Evolutionary conservation across 2,797 vertebrate species (phyloP).

Genomic region (Craterocephalus amniculus): DNA sequence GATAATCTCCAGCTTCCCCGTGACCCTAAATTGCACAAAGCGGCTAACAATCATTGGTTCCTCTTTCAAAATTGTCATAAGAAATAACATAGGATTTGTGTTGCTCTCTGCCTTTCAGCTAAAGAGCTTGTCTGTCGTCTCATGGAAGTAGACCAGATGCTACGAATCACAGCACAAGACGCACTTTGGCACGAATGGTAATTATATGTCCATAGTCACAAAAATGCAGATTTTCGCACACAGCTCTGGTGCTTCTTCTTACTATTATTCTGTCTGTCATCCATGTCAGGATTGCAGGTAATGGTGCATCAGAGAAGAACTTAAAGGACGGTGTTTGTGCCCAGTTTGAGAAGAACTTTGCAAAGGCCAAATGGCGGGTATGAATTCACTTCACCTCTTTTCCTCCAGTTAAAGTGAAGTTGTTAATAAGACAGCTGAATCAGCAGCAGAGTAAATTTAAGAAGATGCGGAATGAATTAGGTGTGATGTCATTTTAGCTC

Average conservation of each 20-base stretch:
- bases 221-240: conserved; percentile 4
- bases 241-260: conserved; percentile 1
- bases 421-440: conserved; percentile 31
- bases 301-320: conserved; percentile 89
- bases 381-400: conserved; percentile 43
- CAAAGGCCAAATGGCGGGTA: conserved; percentile 92
- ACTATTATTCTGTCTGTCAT: conserved; percentile 28
- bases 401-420: conserved; percentile 15
- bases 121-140: conserved; percentile 88
- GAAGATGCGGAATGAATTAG: conserved; percentile 6
- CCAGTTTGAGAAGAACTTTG: conserved; percentile 92
- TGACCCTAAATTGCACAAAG: no score
- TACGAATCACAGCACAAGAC: conserved; percentile 88
- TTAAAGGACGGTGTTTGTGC: conserved; percentile 89
- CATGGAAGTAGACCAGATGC: conserved; percentile 90
- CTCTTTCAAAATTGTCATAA: background rate
- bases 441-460: conserved; percentile 34
- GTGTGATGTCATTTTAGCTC: conserved; percentile 34
- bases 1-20: no score
- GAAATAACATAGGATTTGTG: background rate
- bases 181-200: conserved; percentile 89
- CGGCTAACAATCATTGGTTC: no score
- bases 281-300: conserved; percentile 85
- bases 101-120: conserved; percentile 68
- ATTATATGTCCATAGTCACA: conserved; percentile 23